These are phyloP conservation scores for Gibbula magus DNA, from an alignment of 2,888 invertebrate genomes.

Conservation along the genomic window DNA sequence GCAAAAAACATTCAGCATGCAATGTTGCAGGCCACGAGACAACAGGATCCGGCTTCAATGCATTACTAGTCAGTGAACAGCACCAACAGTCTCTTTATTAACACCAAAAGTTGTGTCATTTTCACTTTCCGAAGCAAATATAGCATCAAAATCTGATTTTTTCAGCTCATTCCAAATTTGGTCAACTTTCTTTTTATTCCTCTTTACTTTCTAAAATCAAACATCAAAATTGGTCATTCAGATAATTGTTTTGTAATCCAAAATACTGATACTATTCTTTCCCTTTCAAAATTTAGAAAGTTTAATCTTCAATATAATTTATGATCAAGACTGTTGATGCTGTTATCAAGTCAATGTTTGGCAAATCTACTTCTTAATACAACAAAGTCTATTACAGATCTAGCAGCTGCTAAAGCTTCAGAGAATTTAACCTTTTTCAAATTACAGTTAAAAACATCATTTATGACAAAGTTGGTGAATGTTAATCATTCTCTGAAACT, in stretches of 20 bases:
- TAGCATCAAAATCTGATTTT: neutral
- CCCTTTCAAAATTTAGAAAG: neutral
- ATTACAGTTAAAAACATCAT: too few species aligned
- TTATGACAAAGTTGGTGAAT: too few species aligned
- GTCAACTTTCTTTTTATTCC: neutral
- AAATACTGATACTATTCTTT: neutral
- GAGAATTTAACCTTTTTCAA: neutral
- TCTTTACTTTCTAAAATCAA: neutral
- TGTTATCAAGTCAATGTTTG: too few species aligned
- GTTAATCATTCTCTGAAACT: neutral
- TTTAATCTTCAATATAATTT: neutral
- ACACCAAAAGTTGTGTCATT: too few species aligned
- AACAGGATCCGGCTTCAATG: constrained; percentile 5
- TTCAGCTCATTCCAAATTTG: neutral
- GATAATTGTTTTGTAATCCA: too few species aligned
- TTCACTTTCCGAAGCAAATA: neutral
- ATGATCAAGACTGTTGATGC: neutral
- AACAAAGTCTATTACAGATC: neutral
- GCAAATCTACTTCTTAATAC: too few species aligned
- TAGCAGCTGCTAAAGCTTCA: neutral
- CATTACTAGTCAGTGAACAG: neutral
- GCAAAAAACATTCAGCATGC: constrained; percentile 47
- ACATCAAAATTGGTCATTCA: neutral
- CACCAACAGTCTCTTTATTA: neutral
- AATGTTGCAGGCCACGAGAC: constrained; percentile 5